phyloP scores from a whole-genome alignment of 2,113 vertebrate genomes.

The Hemiprocne comata region DNA sequence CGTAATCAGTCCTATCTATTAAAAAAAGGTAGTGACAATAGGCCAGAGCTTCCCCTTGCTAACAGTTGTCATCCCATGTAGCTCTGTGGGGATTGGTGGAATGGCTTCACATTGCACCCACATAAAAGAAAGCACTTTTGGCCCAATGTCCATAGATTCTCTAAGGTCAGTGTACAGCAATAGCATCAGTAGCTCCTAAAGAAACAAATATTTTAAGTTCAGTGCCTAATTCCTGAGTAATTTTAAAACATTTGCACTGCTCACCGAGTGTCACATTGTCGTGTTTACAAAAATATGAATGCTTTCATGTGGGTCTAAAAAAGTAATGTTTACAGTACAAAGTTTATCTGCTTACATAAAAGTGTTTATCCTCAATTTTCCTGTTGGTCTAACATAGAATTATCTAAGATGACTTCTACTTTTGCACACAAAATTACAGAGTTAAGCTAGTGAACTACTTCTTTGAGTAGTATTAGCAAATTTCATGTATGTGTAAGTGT shows the following conservation, averaged over 20 bases:
- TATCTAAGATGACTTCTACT: neutral
- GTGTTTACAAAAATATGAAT: neutral
- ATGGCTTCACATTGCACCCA: neutral
- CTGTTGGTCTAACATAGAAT: slow-evolving; percentile 12
- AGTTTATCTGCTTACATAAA: slow-evolving; percentile 24
- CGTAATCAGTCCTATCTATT: neutral
- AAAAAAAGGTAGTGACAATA: neutral
- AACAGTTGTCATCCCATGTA: neutral
- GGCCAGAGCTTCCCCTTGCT: neutral
- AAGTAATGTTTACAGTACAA: slow-evolving; percentile 28
- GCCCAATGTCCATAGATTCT: neutral
- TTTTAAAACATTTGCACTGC: neutral
- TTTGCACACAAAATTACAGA: slow-evolving; percentile 22
- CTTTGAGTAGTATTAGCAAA: neutral
- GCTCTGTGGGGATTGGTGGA: neutral
- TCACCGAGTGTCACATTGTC: neutral
- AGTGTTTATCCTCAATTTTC: neutral
- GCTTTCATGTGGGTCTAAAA: slow-evolving; percentile 18
- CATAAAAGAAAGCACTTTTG: neutral
- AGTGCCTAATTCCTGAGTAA: neutral
- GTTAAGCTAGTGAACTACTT: neutral
- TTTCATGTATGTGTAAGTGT: neutral
- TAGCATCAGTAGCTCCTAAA: neutral
- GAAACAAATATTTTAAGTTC: slow-evolving; percentile 7
- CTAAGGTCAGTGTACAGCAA: neutral